phyloP scores from a whole-genome alignment of 2,113 vertebrate genomes.

The Pelusios castaneus region DNA sequence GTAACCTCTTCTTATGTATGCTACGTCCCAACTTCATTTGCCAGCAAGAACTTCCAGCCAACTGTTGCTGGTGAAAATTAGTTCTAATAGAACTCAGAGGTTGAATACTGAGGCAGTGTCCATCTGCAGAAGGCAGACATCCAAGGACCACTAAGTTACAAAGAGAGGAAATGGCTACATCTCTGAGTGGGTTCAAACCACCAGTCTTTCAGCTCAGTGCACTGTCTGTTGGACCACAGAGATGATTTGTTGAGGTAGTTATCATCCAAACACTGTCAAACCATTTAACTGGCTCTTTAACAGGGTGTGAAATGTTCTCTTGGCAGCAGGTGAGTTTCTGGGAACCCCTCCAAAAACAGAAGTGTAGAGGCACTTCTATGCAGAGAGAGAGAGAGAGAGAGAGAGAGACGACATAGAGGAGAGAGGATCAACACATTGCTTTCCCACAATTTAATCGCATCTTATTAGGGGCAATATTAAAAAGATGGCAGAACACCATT shows the following conservation, averaged over 20 bases:
- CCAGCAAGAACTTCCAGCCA: too few species aligned
- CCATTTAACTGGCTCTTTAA: neutral
- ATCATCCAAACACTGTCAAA: neutral
- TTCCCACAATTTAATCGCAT: neutral
- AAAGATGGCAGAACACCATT: neutral
- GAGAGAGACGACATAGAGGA: neutral
- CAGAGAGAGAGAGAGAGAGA: neutral
- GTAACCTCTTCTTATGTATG: too few species aligned
- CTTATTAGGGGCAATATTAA: neutral
- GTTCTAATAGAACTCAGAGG: neutral
- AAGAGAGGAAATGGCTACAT: neutral
- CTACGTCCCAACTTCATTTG: too few species aligned
- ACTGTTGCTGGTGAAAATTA: neutral
- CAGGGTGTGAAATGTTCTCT: neutral
- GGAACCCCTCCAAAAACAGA: neutral
- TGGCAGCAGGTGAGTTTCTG: neutral
- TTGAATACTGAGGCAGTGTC: neutral
- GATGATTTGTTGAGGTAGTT: neutral
- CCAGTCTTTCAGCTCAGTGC: neutral
- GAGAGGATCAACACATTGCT: neutral
- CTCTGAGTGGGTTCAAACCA: neutral
- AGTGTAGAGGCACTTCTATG: neutral
- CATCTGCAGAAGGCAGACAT: neutral
- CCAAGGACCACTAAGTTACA: neutral
- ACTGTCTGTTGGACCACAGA: neutral